A percentile compares a stretch with the other conserved stretches of the same genome.
These are phyloP conservation scores for Actenoides lindsayi DNA, from an alignment of 2,113 vertebrate genomes.

Conservation along the genomic window DNA sequence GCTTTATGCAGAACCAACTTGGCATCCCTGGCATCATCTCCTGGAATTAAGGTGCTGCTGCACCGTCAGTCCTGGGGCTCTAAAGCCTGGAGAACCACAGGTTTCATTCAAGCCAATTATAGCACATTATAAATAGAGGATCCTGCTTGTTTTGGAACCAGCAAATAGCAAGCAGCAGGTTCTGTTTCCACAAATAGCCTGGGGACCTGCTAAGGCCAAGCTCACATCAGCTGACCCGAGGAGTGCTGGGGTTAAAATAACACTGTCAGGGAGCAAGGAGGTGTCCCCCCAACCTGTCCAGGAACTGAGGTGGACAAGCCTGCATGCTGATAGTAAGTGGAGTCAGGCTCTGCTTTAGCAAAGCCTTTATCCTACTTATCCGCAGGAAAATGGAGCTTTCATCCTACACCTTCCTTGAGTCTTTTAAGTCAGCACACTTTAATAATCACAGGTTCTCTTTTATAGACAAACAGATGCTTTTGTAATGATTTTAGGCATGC, in stretches of 20 bases:
- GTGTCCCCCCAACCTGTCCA: neutral
- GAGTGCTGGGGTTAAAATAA: neutral
- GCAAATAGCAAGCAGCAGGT: neutral
- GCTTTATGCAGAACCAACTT: neutral
- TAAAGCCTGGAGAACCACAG: neutral
- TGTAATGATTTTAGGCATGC: neutral
- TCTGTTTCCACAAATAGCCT: neutral
- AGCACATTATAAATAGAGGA: constrained; percentile 41
- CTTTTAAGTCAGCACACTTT: neutral
- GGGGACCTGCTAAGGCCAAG: neutral
- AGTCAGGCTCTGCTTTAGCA: neutral
- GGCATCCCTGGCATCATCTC: neutral
- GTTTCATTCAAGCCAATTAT: constrained; percentile 2
- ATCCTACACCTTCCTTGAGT: neutral
- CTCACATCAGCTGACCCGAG: neutral
- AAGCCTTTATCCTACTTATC: neutral
- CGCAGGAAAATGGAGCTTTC: neutral
- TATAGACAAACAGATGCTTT: neutral
- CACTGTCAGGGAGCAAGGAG: neutral
- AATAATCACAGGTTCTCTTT: neutral
- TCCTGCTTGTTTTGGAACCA: neutral
- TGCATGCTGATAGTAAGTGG: fast-evolving
- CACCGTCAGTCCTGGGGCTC: neutral
- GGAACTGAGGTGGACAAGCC: neutral
- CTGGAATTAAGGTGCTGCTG: neutral